phyloP scores from a whole-genome alignment of 1,140 invertebrate species.

The Manduca sexta region DNA sequence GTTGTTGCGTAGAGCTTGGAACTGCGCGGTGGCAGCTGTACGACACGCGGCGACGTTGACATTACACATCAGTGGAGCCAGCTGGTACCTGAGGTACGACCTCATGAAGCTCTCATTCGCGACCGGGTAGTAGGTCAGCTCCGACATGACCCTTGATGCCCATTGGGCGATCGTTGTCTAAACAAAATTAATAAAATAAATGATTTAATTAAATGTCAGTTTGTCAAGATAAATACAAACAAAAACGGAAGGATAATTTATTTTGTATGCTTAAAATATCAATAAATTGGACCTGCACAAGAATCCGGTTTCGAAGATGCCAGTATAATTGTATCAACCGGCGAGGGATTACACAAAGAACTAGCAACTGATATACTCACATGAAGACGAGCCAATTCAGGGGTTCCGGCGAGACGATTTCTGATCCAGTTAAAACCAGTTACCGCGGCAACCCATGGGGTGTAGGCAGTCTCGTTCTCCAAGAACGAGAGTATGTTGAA shows the following conservation, averaged over 20 bases:
- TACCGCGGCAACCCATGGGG: slow-evolving; percentile 78
- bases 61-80: slow-evolving; percentile 49
- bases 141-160: slow-evolving; percentile 29
- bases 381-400: slow-evolving; percentile 24
- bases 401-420: slow-evolving; percentile 46
- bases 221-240: too few species aligned
- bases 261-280: too few species aligned
- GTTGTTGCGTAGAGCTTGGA: slow-evolving; percentile 20
- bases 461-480: slow-evolving; percentile 75
- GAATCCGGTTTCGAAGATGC: too few species aligned
- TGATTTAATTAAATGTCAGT: too few species aligned
- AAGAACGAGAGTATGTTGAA: slow-evolving; percentile 77
- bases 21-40: slow-evolving; percentile 29
- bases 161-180: slow-evolving; percentile 34
- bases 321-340: too few species aligned
- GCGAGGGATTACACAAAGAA: too few species aligned
- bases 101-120: slow-evolving; percentile 43
- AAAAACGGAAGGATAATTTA: too few species aligned
- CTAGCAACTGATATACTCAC: slow-evolving; percentile 23
- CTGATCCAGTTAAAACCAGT: slow-evolving; percentile 70
- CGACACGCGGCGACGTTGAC: slow-evolving; percentile 32
- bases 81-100: slow-evolving; percentile 46
- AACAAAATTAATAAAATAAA: too few species aligned
- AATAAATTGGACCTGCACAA: too few species aligned
- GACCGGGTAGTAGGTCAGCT: slow-evolving; percentile 34